phyloP scores from a whole-genome alignment of 2,888 invertebrate genomes.

The Psylliodes chrysocephalus region DNA sequence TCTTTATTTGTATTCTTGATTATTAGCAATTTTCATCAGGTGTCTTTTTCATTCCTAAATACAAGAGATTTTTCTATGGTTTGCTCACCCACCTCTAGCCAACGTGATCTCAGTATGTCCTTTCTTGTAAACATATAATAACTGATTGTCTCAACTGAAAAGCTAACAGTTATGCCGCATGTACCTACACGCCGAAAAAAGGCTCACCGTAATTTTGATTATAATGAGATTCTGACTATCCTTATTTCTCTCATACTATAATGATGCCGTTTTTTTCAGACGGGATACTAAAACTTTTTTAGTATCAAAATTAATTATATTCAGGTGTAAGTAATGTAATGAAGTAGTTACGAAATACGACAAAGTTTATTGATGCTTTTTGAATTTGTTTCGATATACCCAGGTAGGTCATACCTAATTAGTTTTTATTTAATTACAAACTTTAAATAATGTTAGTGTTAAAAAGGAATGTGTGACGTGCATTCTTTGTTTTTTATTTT shows the following conservation, averaged over 20 bases:
- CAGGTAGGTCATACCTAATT: too few relatives aligned
- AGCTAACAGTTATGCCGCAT: slow-evolving; percentile 10
- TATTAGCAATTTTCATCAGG: too few relatives aligned
- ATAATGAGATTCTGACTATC: slow-evolving; percentile 27
- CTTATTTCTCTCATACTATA: slow-evolving; percentile 16
- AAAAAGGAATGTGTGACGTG: too few relatives aligned
- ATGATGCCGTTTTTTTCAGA: slow-evolving; percentile 17
- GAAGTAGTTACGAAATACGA: not conserved
- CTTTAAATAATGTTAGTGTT: too few relatives aligned
- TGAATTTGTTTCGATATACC: too few relatives aligned
- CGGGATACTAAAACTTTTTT: not conserved
- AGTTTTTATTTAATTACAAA: too few relatives aligned
- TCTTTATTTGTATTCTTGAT: too few relatives aligned
- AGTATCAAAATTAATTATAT: not conserved
- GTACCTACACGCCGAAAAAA: not conserved
- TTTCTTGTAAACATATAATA: slow-evolving; percentile 40
- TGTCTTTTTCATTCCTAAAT: too few relatives aligned
- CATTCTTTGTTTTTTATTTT: too few relatives aligned
- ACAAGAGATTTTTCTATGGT: not conserved
- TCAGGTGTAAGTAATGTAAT: not conserved
- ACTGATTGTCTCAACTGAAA: slow-evolving; percentile 39
- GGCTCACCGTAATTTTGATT: slow-evolving; percentile 18
- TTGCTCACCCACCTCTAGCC: slow-evolving; percentile 17
- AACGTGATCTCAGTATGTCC: slow-evolving; percentile 25
- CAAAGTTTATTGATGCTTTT: too few relatives aligned